Evolutionary conservation across 1,140 invertebrate genomes (phyloP).

Genomic region (Tigriopus japonicus): DNA sequence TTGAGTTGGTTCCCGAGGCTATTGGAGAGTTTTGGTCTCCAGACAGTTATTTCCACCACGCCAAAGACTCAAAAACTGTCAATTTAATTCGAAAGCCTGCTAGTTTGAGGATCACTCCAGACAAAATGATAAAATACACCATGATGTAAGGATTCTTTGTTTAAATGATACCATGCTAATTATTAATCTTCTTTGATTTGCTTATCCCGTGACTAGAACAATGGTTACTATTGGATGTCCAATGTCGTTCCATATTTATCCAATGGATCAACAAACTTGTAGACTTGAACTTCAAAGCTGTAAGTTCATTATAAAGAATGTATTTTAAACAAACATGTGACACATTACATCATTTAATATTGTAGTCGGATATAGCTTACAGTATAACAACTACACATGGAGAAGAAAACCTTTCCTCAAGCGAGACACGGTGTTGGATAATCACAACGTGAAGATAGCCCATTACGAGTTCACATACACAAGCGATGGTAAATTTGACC

Average conservation of each 20-base stretch:
- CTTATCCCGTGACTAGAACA: too few species aligned
- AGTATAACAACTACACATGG: slow-evolving; percentile 2
- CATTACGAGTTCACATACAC: neutral
- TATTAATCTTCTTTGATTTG: neutral
- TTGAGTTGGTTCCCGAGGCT: neutral
- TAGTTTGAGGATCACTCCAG: neutral
- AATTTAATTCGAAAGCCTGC: neutral
- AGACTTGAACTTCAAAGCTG: slow-evolving; percentile 1
- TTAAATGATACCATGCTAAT: neutral
- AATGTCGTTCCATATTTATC: slow-evolving; percentile 9
- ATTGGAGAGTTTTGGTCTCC: slow-evolving; percentile 1
- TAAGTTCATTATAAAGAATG: neutral
- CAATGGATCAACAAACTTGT: slow-evolving; percentile 6
- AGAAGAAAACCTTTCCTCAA: neutral
- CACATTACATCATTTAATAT: neutral
- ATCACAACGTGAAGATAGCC: slow-evolving; percentile 6
- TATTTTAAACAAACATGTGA: neutral
- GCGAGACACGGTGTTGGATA: neutral
- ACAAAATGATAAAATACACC: slow-evolving; percentile 7
- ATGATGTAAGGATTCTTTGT: neutral
- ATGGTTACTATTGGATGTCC: slow-evolving; percentile 5
- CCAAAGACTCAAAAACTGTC: neutral
- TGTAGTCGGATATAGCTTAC: neutral
- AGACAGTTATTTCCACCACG: slow-evolving; percentile 8
- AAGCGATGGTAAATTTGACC: neutral